phyloP scores from a whole-genome alignment of 1,140 invertebrate genomes.

The Stegodyphus dumicola region DNA sequence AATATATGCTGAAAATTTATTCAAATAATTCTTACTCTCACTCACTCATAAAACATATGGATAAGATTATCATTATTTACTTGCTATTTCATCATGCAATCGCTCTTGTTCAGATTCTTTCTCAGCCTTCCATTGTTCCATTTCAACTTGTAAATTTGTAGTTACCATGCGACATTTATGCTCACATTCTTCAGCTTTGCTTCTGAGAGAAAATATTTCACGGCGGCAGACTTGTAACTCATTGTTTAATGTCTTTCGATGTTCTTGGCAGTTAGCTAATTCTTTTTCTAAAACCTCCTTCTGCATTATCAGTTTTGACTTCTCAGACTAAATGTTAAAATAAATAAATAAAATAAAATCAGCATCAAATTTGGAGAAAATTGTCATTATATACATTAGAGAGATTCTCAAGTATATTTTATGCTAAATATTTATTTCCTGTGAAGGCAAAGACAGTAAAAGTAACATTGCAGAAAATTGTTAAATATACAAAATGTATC shows the following conservation, averaged over 20 bases:
- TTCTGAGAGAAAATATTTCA: conserved; percentile 11
- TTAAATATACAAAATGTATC: too few species aligned
- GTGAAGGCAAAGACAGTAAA: too few species aligned
- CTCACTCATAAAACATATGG: too few species aligned
- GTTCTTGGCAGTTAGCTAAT: conserved; percentile 35
- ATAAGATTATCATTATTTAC: not conserved
- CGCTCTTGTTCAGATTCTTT: conserved; percentile 37
- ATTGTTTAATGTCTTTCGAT: conserved; percentile 37
- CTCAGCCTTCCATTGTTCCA: conserved; percentile 16
- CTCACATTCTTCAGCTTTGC: conserved; percentile 24
- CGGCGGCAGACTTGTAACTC: conserved; percentile 15
- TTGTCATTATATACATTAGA: not conserved
- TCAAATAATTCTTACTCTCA: too few species aligned
- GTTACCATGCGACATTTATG: conserved; percentile 13
- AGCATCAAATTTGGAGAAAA: not conserved
- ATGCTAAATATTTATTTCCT: not conserved
- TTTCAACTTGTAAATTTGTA: conserved; percentile 34
- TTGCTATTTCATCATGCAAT: conserved; percentile 30
- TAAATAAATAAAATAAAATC: not conserved
- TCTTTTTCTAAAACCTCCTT: conserved; percentile 40
- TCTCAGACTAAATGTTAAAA: conserved; percentile 33
- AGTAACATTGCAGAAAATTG: too few species aligned
- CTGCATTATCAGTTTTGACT: conserved; percentile 3
- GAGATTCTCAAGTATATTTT: not conserved
- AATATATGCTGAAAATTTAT: too few species aligned